A percentile compares a stretch with the other conserved stretches of the same genome.
These are phyloP conservation scores for Saimiri boliviensis DNA, from an alignment of 2,113 vertebrate species.

Conservation along the genomic window DNA sequence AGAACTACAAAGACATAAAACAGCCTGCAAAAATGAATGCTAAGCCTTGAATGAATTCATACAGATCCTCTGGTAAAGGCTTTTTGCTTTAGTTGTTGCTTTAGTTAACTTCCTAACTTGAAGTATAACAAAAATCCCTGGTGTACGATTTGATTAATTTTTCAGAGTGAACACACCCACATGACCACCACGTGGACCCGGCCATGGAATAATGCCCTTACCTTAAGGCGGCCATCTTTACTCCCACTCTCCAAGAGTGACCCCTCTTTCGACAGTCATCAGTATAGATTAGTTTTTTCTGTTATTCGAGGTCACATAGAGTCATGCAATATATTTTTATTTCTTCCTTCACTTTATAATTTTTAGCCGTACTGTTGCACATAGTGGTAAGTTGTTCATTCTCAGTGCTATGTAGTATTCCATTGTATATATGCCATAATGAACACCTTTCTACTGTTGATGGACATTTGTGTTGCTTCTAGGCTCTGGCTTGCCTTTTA, in stretches of 20 bases:
- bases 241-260: background rate
- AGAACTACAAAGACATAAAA: background rate
- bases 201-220: accelerated
- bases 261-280: background rate
- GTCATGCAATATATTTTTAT: background rate
- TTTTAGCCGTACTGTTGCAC: background rate
- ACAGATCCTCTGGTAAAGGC: background rate
- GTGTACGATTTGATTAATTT: background rate
- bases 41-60: background rate
- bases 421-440: background rate
- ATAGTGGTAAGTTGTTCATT: background rate
- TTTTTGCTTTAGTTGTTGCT: background rate
- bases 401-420: background rate
- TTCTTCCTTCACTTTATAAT: background rate
- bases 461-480: background rate
- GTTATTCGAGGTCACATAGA: background rate
- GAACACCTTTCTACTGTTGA: background rate
- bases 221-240: background rate
- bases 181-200: background rate
- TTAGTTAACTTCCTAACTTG: background rate
- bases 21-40: background rate
- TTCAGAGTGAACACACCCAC: background rate
- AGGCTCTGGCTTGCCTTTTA: background rate
- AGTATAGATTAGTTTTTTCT: background rate
- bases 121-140: background rate